Conservation (phyloP, 2,888 invertebrate genomes). For the Selenia dentaria region DNA sequence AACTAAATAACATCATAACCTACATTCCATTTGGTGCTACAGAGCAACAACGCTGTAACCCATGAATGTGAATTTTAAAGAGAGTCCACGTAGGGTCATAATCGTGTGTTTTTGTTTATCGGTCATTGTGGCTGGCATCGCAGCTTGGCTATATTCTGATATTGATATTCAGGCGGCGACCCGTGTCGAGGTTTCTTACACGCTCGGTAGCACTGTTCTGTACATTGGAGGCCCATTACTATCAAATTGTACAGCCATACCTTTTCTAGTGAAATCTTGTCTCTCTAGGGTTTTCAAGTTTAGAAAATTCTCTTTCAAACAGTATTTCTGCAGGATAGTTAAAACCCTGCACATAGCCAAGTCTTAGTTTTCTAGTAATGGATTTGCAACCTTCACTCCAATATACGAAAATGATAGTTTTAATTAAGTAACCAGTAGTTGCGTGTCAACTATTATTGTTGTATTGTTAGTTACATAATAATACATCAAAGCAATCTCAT, state of each 20-base stretch:
- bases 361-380: no score
- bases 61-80: slow-evolving; percentile 79
- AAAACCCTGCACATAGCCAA: no score
- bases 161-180: slow-evolving; percentile 79
- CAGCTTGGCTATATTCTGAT: slow-evolving; percentile 68
- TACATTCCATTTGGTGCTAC: slow-evolving; percentile 74
- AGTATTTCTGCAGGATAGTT: no score
- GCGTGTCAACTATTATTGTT: no score
- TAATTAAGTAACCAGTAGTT: slow-evolving; percentile 38
- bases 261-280: slow-evolving; percentile 21
- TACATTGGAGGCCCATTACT: slow-evolving; percentile 63
- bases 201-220: slow-evolving; percentile 58
- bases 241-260: slow-evolving; percentile 41
- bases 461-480: slow-evolving; percentile 63
- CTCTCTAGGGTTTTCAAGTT: no score
- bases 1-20: slow-evolving; percentile 82
- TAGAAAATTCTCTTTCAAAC: no score
- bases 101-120: slow-evolving; percentile 78
- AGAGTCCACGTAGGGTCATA: slow-evolving; percentile 71
- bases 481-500: slow-evolving; percentile 53
- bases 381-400: neutral
- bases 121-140: slow-evolving; percentile 74
- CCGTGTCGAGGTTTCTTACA: slow-evolving; percentile 66
- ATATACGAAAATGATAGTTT: no score
- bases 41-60: slow-evolving; percentile 55